Conservation (phyloP, 2,888 invertebrate genomes). For the Athalia cordata region DNA sequence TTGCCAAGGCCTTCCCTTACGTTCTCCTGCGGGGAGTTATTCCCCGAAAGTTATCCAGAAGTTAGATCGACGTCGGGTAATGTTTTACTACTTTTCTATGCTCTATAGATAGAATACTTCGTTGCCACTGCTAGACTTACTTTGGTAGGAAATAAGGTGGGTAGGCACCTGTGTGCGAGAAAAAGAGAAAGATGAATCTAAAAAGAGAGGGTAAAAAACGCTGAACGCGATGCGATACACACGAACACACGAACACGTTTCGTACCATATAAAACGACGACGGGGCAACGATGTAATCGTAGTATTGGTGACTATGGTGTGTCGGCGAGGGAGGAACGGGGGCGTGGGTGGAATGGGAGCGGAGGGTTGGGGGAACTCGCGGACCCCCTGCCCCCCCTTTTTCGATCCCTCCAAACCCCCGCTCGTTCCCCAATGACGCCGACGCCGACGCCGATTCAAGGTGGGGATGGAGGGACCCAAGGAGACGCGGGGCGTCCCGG, state of each 20-base stretch:
- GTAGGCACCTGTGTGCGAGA: constrained; percentile 9
- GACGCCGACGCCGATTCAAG: constrained; percentile 29
- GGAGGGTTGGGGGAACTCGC: constrained; percentile 45
- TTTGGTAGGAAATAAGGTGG: neutral
- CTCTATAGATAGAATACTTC: constrained; percentile 7
- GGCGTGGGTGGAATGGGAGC: constrained; percentile 71
- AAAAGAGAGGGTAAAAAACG: constrained; percentile 48
- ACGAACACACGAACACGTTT: neutral
- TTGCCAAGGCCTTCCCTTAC: no score
- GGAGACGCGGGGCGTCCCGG: constrained; percentile 45
- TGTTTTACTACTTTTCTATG: constrained; percentile 47
- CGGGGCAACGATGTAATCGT: neutral
- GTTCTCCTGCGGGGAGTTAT: neutral
- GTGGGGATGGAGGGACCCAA: constrained; percentile 36
- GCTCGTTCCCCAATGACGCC: constrained; percentile 14
- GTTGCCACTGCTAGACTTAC: neutral
- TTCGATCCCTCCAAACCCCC: neutral
- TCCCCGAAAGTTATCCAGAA: constrained; percentile 34
- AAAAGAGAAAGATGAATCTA: constrained; percentile 35
- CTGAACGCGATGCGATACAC: neutral
- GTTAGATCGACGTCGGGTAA: constrained; percentile 40
- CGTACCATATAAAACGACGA: neutral
- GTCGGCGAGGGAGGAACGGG: constrained; percentile 65
- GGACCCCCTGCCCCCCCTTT: neutral
- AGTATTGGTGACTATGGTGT: constrained; percentile 41